Conservation (phyloP, 1,140 invertebrate genomes). For the Cotesia glomerata region DNA sequence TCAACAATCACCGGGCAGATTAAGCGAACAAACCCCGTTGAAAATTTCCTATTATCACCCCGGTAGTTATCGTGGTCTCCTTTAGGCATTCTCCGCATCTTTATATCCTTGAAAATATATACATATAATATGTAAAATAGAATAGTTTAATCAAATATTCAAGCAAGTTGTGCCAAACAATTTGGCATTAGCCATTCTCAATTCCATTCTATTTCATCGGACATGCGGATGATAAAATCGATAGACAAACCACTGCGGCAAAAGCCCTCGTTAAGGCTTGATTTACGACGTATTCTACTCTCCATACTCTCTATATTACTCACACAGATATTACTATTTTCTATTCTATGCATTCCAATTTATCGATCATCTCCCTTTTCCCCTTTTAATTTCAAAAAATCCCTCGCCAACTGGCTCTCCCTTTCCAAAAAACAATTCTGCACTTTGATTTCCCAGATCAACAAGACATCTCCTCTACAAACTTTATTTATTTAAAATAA, state of each 20-base stretch:
- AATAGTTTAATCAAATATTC: not conserved
- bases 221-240: not conserved
- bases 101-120: too few species aligned
- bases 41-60: not conserved
- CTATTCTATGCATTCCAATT: not conserved
- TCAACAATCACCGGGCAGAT: too few species aligned
- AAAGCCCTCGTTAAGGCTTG: slow-evolving; percentile 14
- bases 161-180: not conserved
- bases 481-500: too few species aligned
- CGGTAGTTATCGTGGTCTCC: too few species aligned
- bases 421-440: too few species aligned
- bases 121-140: not conserved
- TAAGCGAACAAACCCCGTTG: not conserved
- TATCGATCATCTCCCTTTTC: too few species aligned
- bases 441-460: too few species aligned
- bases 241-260: slow-evolving; percentile 8
- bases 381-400: too few species aligned
- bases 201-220: not conserved
- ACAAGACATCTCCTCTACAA: too few species aligned
- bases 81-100: too few species aligned
- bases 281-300: not conserved
- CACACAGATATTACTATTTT: too few species aligned
- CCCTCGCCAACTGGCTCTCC: too few species aligned
- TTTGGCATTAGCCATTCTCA: not conserved
- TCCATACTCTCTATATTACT: not conserved